These are phyloP conservation scores for Alcis repandata DNA, from an alignment of 2,888 invertebrate genomes.

Conservation along the genomic window DNA sequence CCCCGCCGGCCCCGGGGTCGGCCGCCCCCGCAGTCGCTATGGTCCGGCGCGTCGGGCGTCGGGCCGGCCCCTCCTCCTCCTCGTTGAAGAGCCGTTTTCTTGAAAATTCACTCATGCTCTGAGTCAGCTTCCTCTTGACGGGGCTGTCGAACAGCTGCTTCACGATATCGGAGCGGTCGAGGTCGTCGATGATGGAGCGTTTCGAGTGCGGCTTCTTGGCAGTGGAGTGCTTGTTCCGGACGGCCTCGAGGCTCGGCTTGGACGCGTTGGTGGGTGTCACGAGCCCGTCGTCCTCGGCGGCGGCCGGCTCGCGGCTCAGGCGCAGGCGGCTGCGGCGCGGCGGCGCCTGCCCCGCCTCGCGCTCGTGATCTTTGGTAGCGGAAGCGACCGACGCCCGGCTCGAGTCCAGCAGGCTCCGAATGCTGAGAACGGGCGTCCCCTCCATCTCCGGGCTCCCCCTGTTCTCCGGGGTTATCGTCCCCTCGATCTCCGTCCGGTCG, in stretches of 20 bases:
- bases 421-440: slow-evolving; percentile 73
- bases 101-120: slow-evolving; percentile 79
- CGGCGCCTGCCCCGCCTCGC: neutral
- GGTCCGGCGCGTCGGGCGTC: slow-evolving; percentile 57
- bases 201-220: slow-evolving; percentile 82
- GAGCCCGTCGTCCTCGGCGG: slow-evolving; percentile 56
- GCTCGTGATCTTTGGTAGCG: slow-evolving; percentile 6
- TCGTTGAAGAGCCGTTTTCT: slow-evolving; percentile 65
- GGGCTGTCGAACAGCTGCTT: slow-evolving; percentile 81
- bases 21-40: slow-evolving; percentile 53
- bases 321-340: slow-evolving; percentile 39
- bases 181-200: slow-evolving; percentile 77
- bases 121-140: slow-evolving; percentile 81
- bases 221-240: slow-evolving; percentile 80
- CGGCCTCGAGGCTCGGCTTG: slow-evolving; percentile 68
- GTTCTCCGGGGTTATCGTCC: slow-evolving; percentile 68
- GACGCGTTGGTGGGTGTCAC: slow-evolving; percentile 76
- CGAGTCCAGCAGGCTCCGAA: slow-evolving; percentile 69
- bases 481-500: slow-evolving; percentile 45
- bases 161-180: slow-evolving; percentile 76
- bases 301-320: slow-evolving; percentile 53
- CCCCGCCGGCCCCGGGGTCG: neutral
- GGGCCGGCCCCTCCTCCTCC: slow-evolving; percentile 36
- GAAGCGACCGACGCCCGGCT: slow-evolving; percentile 56
- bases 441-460: slow-evolving; percentile 62